These are phyloP conservation scores for Polydrusus pterygomalis DNA, from an alignment of 2,888 invertebrate genomes.

Conservation along the genomic window DNA sequence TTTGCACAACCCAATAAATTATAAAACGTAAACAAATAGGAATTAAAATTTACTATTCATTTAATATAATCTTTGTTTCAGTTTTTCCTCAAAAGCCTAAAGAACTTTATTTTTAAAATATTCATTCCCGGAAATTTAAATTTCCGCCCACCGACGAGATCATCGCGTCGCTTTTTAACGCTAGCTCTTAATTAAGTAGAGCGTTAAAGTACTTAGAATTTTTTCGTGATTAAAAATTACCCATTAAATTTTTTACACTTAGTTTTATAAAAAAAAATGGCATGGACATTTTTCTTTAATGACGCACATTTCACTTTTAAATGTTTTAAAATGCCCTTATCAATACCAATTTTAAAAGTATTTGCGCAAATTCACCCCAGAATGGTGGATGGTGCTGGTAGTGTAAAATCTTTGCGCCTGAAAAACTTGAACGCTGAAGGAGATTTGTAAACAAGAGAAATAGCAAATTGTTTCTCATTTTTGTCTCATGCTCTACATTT, in stretches of 20 bases:
- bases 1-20: too few relatives aligned
- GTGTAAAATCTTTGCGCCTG: slow-evolving; percentile 10
- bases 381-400: slow-evolving; percentile 8
- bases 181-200: neutral
- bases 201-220: neutral
- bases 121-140: slow-evolving; percentile 8
- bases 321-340: neutral
- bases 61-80: neutral
- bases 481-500: neutral
- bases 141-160: neutral
- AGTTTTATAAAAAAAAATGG: neutral
- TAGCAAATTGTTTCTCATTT: slow-evolving; percentile 23
- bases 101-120: neutral
- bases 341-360: neutral
- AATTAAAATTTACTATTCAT: too few relatives aligned
- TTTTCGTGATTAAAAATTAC: slow-evolving; percentile 6
- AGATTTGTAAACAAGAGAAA: slow-evolving; percentile 31
- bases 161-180: neutral
- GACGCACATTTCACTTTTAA: neutral
- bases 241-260: slow-evolving; percentile 4
- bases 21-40: too few relatives aligned
- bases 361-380: neutral
- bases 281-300: neutral
- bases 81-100: neutral
- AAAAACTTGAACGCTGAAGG: slow-evolving; percentile 13